phyloP scores from a whole-genome alignment of 2,113 vertebrate species.

The Lampris incognitus region DNA sequence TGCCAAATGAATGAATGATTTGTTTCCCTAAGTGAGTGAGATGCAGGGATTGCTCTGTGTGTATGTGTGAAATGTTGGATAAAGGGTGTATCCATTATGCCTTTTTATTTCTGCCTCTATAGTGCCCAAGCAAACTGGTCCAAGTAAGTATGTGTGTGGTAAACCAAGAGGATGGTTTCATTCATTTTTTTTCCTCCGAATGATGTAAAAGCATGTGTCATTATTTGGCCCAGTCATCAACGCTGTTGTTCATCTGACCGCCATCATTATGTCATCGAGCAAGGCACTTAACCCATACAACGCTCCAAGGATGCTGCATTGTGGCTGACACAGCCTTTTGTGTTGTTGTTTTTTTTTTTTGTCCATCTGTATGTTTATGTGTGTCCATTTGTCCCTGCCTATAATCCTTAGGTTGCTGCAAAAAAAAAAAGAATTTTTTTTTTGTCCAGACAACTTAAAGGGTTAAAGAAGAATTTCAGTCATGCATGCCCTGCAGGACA shows the following conservation, averaged over 20 bases:
- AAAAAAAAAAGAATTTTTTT: constrained; percentile 34
- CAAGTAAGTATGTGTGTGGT: constrained; percentile 83
- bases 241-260: constrained; percentile 52
- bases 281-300: constrained; percentile 60
- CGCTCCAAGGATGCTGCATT: constrained; percentile 38
- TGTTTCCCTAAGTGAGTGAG: background rate
- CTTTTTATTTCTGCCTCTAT: constrained; percentile 73
- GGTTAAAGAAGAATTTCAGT: constrained; percentile 48
- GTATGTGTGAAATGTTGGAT: constrained; percentile 21
- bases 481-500: constrained; percentile 66
- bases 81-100: constrained; percentile 52
- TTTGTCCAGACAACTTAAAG: constrained; percentile 19
- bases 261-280: constrained; percentile 60
- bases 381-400: constrained; percentile 36
- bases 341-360: constrained; percentile 4
- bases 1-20: background rate
- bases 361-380: constrained; percentile 59
- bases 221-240: constrained; percentile 52
- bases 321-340: constrained; percentile 32
- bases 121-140: constrained; percentile 83
- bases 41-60: background rate
- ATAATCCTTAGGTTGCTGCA: constrained; percentile 46
- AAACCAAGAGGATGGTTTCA: constrained; percentile 49
- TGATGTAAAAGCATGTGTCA: constrained; percentile 68
- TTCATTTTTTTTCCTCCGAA: constrained; percentile 26